Conservation (phyloP, 2,113 vertebrate species). For the Urocynchramus pylzowi region DNA sequence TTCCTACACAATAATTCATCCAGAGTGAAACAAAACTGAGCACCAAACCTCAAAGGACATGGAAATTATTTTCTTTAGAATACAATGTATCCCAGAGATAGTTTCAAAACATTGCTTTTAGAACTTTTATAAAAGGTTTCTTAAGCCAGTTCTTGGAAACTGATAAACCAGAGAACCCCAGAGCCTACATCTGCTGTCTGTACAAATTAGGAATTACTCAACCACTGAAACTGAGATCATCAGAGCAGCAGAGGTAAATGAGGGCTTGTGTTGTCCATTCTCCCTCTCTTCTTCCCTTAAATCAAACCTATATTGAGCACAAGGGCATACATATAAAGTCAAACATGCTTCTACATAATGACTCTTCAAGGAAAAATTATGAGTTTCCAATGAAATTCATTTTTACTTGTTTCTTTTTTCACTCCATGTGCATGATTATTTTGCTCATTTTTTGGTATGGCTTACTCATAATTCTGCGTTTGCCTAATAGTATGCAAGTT, state of each 20-base stretch:
- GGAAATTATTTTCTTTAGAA: background rate
- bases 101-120: background rate
- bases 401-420: background rate
- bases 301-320: background rate
- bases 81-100: background rate
- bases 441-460: background rate
- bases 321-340: background rate
- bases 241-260: background rate
- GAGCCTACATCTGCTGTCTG: background rate
- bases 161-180: background rate
- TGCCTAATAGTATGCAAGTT: background rate
- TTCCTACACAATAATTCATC: background rate
- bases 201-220: background rate
- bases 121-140: background rate
- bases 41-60: background rate
- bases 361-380: background rate
- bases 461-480: background rate
- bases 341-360: background rate
- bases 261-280: background rate
- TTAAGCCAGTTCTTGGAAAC: constrained; percentile 14
- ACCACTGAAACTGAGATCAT: background rate
- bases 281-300: background rate
- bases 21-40: background rate
- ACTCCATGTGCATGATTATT: background rate
- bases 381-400: background rate